A percentile compares a stretch with the other conserved stretches of the same genome.
Conservation (phyloP, 1,140 invertebrate genomes). For the Leptinotarsa texana region DNA sequence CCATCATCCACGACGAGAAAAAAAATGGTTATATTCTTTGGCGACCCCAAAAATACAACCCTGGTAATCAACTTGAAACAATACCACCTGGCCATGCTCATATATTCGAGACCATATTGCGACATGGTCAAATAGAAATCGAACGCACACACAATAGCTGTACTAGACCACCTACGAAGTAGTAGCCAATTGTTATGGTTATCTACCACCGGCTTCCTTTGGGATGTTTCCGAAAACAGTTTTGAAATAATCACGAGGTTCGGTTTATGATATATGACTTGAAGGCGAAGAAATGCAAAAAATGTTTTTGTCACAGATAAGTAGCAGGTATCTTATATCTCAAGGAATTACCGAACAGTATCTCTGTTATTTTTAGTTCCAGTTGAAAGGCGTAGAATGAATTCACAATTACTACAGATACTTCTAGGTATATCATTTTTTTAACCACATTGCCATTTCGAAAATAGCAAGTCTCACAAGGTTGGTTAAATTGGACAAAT, state of each 20-base stretch:
- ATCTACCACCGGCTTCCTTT: background rate
- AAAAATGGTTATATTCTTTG: too few relatives aligned
- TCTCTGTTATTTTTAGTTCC: too few relatives aligned
- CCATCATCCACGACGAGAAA: too few relatives aligned
- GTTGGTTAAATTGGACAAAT: too few relatives aligned
- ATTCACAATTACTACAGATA: too few relatives aligned
- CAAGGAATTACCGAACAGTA: too few relatives aligned
- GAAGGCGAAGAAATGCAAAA: background rate
- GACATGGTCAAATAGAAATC: slow-evolving; percentile 13
- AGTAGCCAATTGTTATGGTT: background rate
- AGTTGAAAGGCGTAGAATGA: too few relatives aligned
- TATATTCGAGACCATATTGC: background rate
- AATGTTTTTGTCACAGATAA: background rate
- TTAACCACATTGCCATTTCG: too few relatives aligned
- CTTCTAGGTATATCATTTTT: too few relatives aligned
- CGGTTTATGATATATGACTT: background rate
- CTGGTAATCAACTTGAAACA: slow-evolving; percentile 7
- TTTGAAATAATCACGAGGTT: background rate
- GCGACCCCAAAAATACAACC: background rate
- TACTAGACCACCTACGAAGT: slow-evolving; percentile 5
- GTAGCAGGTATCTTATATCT: too few relatives aligned
- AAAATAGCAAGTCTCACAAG: too few relatives aligned
- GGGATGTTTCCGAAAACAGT: background rate
- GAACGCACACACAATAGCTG: background rate
- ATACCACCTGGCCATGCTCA: slow-evolving; percentile 2